Conservation (phyloP, 2,113 vertebrate species). For the Pelusios castaneus region DNA sequence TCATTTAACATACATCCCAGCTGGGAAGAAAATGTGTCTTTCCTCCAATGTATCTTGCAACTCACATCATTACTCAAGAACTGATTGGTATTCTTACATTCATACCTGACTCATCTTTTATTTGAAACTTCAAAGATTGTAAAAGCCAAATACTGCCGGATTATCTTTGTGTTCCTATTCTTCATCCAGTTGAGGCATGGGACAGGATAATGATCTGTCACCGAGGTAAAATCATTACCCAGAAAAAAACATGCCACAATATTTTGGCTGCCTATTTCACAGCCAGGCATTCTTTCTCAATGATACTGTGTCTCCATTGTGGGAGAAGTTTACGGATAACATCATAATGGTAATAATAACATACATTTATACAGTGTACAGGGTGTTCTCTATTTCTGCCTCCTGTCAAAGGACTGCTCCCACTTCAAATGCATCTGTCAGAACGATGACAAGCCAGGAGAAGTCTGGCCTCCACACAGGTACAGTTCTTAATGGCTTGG, state of each 20-base stretch:
- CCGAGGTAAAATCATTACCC: conserved; percentile 75
- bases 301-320: conserved; percentile 47
- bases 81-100: conserved; percentile 18
- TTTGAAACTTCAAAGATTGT: conserved; percentile 45
- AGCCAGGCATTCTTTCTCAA: conserved; percentile 61
- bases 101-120: conserved; percentile 22
- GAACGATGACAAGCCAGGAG: conserved; percentile 5
- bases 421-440: conserved; percentile 42
- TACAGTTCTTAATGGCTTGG: neutral
- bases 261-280: conserved; percentile 63
- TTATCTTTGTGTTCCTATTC: conserved; percentile 65
- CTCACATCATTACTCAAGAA: neutral
- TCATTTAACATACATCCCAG: neutral
- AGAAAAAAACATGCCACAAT: conserved; percentile 60
- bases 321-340: conserved; percentile 70
- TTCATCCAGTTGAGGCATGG: conserved; percentile 66
- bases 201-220: conserved; percentile 72
- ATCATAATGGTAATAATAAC: conserved; percentile 72
- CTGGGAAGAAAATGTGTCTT: conserved; percentile 17
- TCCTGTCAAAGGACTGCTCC: conserved; percentile 54
- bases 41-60: neutral
- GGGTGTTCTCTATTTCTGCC: conserved; percentile 64
- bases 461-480: neutral
- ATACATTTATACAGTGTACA: conserved; percentile 66
- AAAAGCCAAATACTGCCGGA: conserved; percentile 41